phyloP scores from a whole-genome alignment of 2,888 invertebrate genomes.

The Ochropleura plecta region DNA sequence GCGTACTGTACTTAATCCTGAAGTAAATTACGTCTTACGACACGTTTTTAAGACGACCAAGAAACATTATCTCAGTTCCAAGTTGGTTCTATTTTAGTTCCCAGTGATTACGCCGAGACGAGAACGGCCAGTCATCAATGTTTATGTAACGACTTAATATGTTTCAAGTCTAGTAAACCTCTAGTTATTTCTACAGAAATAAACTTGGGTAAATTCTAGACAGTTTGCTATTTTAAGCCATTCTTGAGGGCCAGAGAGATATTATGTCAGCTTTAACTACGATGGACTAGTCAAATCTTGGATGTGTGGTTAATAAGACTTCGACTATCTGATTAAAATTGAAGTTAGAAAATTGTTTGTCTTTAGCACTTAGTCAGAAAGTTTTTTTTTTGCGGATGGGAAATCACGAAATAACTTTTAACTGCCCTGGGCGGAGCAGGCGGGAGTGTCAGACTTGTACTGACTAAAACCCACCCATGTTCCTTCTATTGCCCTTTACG shows the following conservation, averaged over 20 bases:
- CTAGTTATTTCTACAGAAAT: conserved; percentile 11
- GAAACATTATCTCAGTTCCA: conserved; percentile 36
- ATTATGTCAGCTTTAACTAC: not conserved
- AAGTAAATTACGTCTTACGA: conserved; percentile 45
- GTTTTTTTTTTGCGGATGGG: no score
- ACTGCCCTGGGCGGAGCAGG: no score
- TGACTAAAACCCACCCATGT: no score
- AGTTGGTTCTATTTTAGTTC: conserved; percentile 44
- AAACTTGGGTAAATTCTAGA: not conserved
- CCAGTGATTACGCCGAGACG: not conserved
- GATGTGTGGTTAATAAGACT: no score
- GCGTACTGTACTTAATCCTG: conserved; percentile 23
- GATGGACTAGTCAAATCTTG: not conserved
- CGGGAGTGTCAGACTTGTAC: no score
- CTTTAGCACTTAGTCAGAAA: not conserved
- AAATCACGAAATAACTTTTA: no score
- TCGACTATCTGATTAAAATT: not conserved
- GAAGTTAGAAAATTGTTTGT: not conserved
- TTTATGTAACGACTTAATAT: conserved; percentile 43
- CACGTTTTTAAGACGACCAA: conserved; percentile 37
- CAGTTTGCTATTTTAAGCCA: not conserved
- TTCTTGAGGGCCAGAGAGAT: not conserved
- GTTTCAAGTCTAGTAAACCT: conserved; percentile 26
- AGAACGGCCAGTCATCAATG: conserved; percentile 23
- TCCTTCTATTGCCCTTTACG: no score